Base-by-base conservation (phyloP, 2,888 invertebrate genomes). In the Drosophila sordidula region DNA sequence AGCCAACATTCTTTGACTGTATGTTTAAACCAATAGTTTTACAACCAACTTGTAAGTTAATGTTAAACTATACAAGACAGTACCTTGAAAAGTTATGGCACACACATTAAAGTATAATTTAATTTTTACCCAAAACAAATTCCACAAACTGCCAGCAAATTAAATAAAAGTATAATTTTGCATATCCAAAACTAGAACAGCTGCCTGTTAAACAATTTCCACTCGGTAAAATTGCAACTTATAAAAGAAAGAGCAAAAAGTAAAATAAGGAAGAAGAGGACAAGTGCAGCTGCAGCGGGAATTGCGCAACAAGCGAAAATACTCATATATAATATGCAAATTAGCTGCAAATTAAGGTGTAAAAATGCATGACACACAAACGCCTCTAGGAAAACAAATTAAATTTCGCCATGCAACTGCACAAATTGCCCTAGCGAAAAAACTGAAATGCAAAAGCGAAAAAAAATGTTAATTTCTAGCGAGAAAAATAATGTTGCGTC, bases 321-420 rank as follows among this genome's bases (percentile, higher is more conserved):
- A 32, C 44, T 63, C 68, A 52, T 54, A 80, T 72, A 74, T 76
- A 80, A 71, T 70, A 82, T 83, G 80, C 77, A 87, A 87, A 83
- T 83, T 85, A 82, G 80, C 88, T 66, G 62, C 85, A 83, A 79
- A 87, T 82, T 83, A 79, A 87, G 88, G 83, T 87, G 86, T 71
- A 83, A 87, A 79, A 82, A 83, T 83, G 77, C 82, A 87, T 77
- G 83, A 79, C 83, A 80, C 73, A 81, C 77, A 78, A 77, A 85
- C 79, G 75, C 76, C 85, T 83, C 79, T 65, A 57, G 77, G 67
- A 77, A 80, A 81, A 78, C 80, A 85, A 87, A 56, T 87, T 86
- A 66, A 78, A 85, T 89, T 89, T 73, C 59, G 59, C 61, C 63
- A 63, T 73, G 70, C 59, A 72, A 66, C 57, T 58, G 70, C 50